phyloP scores from a whole-genome alignment of 2,113 vertebrate genomes.

The Periophthalmus modestus region DNA sequence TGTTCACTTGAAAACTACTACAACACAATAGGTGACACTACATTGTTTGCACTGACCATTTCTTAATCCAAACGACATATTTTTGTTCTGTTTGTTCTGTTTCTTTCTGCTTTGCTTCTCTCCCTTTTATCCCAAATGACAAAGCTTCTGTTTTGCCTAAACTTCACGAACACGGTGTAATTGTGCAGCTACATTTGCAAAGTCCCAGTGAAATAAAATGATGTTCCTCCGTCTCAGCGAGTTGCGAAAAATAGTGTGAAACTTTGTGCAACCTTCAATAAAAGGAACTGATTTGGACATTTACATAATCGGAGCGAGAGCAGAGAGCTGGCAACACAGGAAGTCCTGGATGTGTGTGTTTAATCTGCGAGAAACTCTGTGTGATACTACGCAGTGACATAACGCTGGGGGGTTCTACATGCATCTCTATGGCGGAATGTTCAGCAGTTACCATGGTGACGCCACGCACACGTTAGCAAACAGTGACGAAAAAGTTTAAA shows the following conservation, averaged over 20 bases:
- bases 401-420: too few relatives aligned
- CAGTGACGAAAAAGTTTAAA: too few relatives aligned
- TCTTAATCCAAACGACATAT: too few relatives aligned
- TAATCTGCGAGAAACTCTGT: conserved; percentile 11
- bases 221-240: background rate
- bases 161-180: background rate
- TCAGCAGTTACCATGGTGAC: too few relatives aligned
- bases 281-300: conserved; percentile 19
- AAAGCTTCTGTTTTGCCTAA: background rate
- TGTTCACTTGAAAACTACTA: too few relatives aligned
- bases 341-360: conserved; percentile 9
- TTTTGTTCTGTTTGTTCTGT: background rate
- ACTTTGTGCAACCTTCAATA: conserved; percentile 19
- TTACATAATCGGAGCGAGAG: conserved; percentile 23
- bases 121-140: background rate
- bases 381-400: too few relatives aligned
- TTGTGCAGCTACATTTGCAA: background rate
- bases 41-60: too few relatives aligned
- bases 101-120: background rate
- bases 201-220: background rate
- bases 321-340: conserved; percentile 34
- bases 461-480: too few relatives aligned
- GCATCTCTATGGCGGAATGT: too few relatives aligned
- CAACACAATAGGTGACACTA: too few relatives aligned
- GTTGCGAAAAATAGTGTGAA: conserved; percentile 10